Base-by-base conservation (phyloP, 2,888 invertebrate species). In the Ichneumon xanthorius region DNA sequence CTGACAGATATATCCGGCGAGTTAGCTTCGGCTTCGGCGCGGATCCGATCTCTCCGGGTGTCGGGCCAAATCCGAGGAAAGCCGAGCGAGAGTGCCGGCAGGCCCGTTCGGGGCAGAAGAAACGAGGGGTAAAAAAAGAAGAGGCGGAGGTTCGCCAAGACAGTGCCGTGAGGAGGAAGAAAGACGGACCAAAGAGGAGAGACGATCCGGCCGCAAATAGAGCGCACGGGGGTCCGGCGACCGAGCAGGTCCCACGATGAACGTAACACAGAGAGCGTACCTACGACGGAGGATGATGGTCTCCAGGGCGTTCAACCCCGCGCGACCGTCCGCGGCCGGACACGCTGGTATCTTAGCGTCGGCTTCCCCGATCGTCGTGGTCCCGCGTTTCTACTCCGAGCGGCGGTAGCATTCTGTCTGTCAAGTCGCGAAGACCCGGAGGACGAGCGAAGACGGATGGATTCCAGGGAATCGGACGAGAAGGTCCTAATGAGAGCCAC, bases 251-350 rank as follows among this genome's bases (percentile, higher is more conserved):
- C 85, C 71, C 86, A 85, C 85, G 87, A 87, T 86, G 80, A 84
- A 85, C 82, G 82, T 86, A 86, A 86, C 84, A 80, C 82, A 70
- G 77, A 68, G 79, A 65, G 22, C 48, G 61, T 16, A 61, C 26
- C 61, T 61, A 61, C 16, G 33, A 4, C 16, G 33, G 33, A 61
- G 61, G 30, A 61, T 33, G 83, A 83, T 71, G 50, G 33, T 70
- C 48, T 65, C 80, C 70, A 86, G 90, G 89, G 87, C 91, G 86
- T 91, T 91, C 90, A 91, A 90, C 91, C 87, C 88, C 83, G 83
- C 82, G 83, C 48, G 82, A 83, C 75, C 53, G 70, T 80, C 61
- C 45, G 71, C 58, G 70, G 22, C 68, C 78, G 55, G 78, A 67
- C 79, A 37, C 79, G 26, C 37, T n/a, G 79, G 79, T 80, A 80